Percentiles rank a stretch among this genome's conserved stretches.
phyloP scores from a whole-genome alignment of 2,797 vertebrate genomes.

The Amphiprion clarkii region DNA sequence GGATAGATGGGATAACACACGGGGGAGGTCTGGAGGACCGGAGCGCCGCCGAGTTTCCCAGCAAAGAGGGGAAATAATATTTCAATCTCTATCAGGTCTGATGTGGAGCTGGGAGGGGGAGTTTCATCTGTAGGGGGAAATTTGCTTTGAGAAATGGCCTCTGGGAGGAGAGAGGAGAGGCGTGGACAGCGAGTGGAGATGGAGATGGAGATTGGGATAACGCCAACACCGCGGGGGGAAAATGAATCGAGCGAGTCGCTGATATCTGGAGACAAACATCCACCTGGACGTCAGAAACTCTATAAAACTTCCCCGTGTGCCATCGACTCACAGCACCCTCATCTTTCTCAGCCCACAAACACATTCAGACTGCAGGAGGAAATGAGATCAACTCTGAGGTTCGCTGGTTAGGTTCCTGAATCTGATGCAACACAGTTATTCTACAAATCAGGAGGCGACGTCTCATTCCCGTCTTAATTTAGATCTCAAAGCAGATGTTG shows the following conservation, averaged over 20 bases:
- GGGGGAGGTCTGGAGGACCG: conserved; percentile 42
- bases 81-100: conserved; percentile 70
- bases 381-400: not conserved
- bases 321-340: not conserved
- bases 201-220: conserved; percentile 75
- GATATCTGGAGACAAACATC: conserved; percentile 42
- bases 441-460: too few species aligned
- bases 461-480: too few species aligned
- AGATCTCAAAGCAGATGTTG: too few species aligned
- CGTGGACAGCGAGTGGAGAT: conserved; percentile 59
- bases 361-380: not conserved
- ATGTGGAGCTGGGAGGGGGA: conserved; percentile 41
- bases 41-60: conserved; percentile 3
- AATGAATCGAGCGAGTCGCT: conserved; percentile 40
- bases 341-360: conserved; percentile 4
- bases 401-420: too few species aligned
- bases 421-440: too few species aligned
- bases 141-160: conserved; percentile 53
- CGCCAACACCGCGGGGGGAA: conserved; percentile 47
- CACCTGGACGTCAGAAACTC: conserved; percentile 39
- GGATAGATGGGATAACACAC: conserved; percentile 51
- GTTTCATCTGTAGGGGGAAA: conserved; percentile 44
- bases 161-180: conserved; percentile 27
- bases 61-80: conserved; percentile 57
- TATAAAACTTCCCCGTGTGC: conserved; percentile 30